Percentiles rank a stretch among this genome's conserved stretches.
These are phyloP conservation scores for Oriolus oriolus DNA, from an alignment of 2,113 vertebrate species.

Conservation along the genomic window DNA sequence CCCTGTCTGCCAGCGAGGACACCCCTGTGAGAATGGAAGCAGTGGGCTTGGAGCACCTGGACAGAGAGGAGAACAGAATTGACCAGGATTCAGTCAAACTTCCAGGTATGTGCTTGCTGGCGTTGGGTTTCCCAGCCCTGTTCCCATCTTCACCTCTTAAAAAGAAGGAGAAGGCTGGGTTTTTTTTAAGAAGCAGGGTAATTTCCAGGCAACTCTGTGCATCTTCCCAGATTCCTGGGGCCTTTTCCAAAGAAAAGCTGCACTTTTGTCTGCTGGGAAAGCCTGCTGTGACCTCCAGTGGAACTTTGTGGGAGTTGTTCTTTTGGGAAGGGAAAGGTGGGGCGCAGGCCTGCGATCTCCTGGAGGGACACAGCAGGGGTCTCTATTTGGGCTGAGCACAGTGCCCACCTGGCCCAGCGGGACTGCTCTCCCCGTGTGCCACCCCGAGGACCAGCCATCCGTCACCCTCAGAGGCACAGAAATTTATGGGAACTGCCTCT, in stretches of 20 bases:
- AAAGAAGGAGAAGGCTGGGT: background rate
- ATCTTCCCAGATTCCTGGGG: background rate
- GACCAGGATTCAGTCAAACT: constrained; percentile 55
- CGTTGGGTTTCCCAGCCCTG: background rate
- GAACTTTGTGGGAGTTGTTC: background rate
- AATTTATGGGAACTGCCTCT: background rate
- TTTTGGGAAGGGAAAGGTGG: background rate
- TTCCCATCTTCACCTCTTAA: background rate
- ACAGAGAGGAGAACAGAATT: background rate
- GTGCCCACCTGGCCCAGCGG: background rate
- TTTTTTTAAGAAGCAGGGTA: background rate
- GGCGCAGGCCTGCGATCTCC: background rate
- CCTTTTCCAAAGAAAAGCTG: background rate
- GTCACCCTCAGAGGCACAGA: background rate
- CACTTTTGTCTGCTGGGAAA: background rate
- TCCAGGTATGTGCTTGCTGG: constrained; percentile 58
- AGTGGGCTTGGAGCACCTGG: constrained; percentile 38
- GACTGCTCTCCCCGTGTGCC: background rate
- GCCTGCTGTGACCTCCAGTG: accelerated
- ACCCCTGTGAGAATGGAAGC: constrained; percentile 43
- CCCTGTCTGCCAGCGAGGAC: constrained; percentile 79
- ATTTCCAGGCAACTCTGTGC: background rate
- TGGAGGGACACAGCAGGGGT: background rate
- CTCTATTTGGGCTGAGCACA: accelerated
- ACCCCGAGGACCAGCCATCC: background rate